Evolutionary conservation across 1,140 invertebrate species (phyloP), one percentile per base, ranked within the genome.

Genomic region (Drosophila nigrodunni): DNA sequence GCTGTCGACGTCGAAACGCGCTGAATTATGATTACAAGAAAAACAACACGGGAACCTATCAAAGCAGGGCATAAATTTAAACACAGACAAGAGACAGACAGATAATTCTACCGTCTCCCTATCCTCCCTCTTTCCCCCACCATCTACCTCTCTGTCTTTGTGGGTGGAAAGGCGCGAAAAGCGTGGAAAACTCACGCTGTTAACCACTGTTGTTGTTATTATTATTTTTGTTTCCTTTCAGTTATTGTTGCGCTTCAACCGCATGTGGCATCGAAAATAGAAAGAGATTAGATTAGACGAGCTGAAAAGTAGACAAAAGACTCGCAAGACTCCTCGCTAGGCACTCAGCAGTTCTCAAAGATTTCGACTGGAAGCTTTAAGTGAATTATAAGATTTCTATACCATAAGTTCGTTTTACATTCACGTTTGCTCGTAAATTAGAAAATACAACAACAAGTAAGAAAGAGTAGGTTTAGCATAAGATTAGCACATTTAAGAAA

Each of bases 21-120:
- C 60, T 89, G 80, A 88, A 83, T 89, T 89, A 89, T 88, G 80
- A 82, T 88, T 83, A 78, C 76, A 77, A 57, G 66, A 60, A 54
- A 62, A 77, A 55, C 58, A 83, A 71, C 47, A 80, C 35, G 46
- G 44, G 52, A 59, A 67, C 65, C 49, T 60, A 74, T 89, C 57
- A 80, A 88, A 88, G 77, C 74, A 89, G 52, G 47, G 67, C 85
- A 89, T 83, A 78, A 80, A 89, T 89, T 78, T 75, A 30, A 37
- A 44, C 46, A 41, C 57, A 54, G 54, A 54, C 64, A 44, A 34
- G 18, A 30, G 13, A 1, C 35, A 35, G 25, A 35, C 50, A 35
- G 39, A 43, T 11, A 43, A 43, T 11, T 1, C 39, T 41, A 41
- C 41, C n/a, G 4, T 43, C 41, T 43, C 25, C 30, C n/a, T 35